Conservation (phyloP, 2,797 vertebrate species). For the Parotocinclus haroldoi region DNA sequence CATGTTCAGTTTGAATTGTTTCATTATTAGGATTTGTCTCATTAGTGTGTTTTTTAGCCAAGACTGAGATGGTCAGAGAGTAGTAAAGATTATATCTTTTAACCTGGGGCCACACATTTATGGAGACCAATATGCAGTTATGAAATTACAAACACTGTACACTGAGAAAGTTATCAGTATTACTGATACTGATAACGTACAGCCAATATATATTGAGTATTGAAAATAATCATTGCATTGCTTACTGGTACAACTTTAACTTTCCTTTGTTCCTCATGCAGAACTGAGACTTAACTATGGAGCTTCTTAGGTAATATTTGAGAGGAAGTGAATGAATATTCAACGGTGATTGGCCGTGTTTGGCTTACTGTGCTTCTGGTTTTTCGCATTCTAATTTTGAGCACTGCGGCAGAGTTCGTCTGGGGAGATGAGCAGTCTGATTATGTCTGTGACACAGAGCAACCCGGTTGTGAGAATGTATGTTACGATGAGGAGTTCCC, state of each 20-base stretch:
- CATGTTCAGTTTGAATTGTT: conserved; percentile 27
- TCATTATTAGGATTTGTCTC: conserved; percentile 9
- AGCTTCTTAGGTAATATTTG: background rate
- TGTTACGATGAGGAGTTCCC: background rate
- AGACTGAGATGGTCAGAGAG: background rate
- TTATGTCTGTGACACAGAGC: background rate
- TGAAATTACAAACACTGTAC: no score
- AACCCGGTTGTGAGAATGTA: background rate
- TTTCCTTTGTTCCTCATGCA: no score
- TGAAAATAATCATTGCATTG: no score
- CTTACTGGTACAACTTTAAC: no score
- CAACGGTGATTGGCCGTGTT: background rate
- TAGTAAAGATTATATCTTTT: no score
- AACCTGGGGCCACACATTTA: no score
- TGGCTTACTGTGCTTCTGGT: background rate
- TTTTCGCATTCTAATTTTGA: background rate
- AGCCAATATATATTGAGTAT: no score
- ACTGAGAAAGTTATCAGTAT: no score
- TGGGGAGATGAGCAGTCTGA: background rate
- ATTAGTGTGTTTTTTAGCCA: background rate
- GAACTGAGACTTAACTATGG: background rate
- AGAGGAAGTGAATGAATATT: background rate
- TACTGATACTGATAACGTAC: no score
- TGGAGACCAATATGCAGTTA: no score
- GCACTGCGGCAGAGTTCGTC: background rate